phyloP scores from a whole-genome alignment of 1,140 invertebrate genomes.

The Apis cerana region DNA sequence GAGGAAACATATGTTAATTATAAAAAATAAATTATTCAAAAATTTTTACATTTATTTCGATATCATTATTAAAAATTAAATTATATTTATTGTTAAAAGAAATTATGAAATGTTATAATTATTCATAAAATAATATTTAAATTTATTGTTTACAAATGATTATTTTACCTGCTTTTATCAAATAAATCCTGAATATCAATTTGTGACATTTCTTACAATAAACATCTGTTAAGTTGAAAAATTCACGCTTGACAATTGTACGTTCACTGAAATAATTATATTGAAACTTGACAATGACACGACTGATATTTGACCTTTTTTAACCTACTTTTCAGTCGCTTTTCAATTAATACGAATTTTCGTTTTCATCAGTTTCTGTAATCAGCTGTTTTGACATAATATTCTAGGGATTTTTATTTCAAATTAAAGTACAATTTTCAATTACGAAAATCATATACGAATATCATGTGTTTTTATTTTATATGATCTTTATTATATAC shows the following conservation, averaged over 20 bases:
- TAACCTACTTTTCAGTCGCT: slow-evolving; percentile 59
- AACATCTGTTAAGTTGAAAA: slow-evolving; percentile 74
- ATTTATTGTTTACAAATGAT: slow-evolving; percentile 32
- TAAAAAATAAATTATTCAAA: slow-evolving; percentile 1
- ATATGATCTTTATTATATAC: neutral
- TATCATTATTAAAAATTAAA: neutral
- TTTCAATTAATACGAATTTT: slow-evolving; percentile 60
- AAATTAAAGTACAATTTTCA: slow-evolving; percentile 16
- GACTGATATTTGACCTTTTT: slow-evolving; percentile 48
- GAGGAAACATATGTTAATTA: slow-evolving; percentile 40
- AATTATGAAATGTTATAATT: neutral
- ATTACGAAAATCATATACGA: neutral
- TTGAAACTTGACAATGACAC: slow-evolving; percentile 22
- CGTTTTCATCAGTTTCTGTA: slow-evolving; percentile 53
- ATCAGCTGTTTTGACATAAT: slow-evolving; percentile 61
- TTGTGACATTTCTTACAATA: slow-evolving; percentile 79
- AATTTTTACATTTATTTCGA: slow-evolving; percentile 1
- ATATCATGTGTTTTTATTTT: neutral
- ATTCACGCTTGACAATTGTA: slow-evolving; percentile 33
- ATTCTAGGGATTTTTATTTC: slow-evolving; percentile 51
- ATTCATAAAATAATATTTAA: neutral
- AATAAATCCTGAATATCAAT: slow-evolving; percentile 78
- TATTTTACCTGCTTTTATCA: slow-evolving; percentile 76
- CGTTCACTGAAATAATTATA: slow-evolving; percentile 21
- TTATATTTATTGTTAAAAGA: slow-evolving; percentile 9